Conservation (phyloP, 2,888 invertebrate species). For the Parnassius orleans region DNA sequence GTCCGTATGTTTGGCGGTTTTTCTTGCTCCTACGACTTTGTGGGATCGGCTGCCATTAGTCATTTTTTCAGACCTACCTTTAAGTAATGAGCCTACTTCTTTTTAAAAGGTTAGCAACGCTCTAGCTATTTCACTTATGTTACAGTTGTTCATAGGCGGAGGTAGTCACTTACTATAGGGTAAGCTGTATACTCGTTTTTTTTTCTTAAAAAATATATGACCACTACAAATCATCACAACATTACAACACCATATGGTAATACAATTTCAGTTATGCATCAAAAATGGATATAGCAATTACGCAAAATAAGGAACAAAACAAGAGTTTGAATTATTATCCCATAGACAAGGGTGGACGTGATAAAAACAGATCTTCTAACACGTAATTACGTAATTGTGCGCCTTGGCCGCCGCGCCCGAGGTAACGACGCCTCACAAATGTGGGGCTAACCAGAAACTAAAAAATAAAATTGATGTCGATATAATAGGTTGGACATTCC, state of each 20-base stretch:
- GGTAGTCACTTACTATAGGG: too few relatives aligned
- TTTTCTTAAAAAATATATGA: too few relatives aligned
- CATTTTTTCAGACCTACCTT: too few relatives aligned
- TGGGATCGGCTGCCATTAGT: too few relatives aligned
- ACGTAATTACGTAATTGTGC: slow-evolving; percentile 80
- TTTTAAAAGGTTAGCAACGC: too few relatives aligned
- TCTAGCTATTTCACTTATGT: too few relatives aligned
- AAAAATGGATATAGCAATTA: slow-evolving; percentile 46
- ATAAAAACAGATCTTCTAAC: slow-evolving; percentile 81
- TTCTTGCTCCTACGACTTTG: too few relatives aligned
- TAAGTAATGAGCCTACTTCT: too few relatives aligned
- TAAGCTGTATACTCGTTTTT: too few relatives aligned
- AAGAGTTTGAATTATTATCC: slow-evolving; percentile 74
- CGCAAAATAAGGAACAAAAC: slow-evolving; percentile 69
- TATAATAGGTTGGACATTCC: slow-evolving; percentile 30
- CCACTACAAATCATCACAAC: too few relatives aligned
- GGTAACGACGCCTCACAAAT: slow-evolving; percentile 76
- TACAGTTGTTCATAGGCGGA: too few relatives aligned
- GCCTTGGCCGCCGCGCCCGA: slow-evolving; percentile 62
- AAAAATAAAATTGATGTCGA: slow-evolving; percentile 59
- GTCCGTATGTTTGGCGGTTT: too few relatives aligned
- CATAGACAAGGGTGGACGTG: slow-evolving; percentile 80
- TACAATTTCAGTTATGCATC: slow-evolving; percentile 21
- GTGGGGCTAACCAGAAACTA: slow-evolving; percentile 62
- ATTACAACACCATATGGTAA: slow-evolving; percentile 12